Evolutionary conservation across 2,888 invertebrate species (phyloP).

Genomic region (Pomacea canaliculata): DNA sequence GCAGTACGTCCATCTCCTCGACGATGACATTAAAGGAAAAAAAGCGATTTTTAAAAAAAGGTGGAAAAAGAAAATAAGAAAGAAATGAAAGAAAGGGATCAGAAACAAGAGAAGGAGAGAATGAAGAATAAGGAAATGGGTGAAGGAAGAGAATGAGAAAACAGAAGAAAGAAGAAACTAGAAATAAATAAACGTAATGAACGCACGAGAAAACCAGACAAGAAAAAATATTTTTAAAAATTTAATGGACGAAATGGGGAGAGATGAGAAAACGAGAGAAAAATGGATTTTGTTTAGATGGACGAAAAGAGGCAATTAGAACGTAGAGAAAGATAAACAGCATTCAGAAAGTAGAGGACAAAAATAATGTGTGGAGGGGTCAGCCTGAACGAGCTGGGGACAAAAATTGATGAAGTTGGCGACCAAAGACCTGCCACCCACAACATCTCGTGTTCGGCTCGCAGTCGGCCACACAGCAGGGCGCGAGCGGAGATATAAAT

Average conservation of each 20-base stretch:
- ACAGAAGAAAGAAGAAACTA: background rate
- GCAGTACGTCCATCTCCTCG: no score
- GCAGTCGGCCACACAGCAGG: no score
- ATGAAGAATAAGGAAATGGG: background rate
- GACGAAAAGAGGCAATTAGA: background rate
- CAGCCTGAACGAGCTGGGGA: no score
- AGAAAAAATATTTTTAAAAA: background rate
- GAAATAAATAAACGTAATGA: background rate
- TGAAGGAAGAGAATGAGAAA: background rate
- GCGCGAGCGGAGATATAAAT: no score
- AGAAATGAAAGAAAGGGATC: background rate
- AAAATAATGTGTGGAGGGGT: background rate
- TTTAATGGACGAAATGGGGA: background rate
- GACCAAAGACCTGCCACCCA: no score
- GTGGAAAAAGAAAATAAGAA: background rate
- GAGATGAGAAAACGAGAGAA: background rate
- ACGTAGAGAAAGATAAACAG: background rate
- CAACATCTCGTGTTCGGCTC: no score
- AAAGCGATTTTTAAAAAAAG: background rate
- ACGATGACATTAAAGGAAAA: no score
- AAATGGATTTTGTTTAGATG: background rate
- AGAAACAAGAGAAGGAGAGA: background rate
- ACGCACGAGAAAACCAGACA: background rate
- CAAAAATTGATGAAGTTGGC: no score
- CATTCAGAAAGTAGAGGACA: background rate